A percentile compares a stretch with the other conserved stretches of the same genome.
Evolutionary conservation across 2,888 invertebrate genomes (phyloP).

Genomic region (Phengaris arion): DNA sequence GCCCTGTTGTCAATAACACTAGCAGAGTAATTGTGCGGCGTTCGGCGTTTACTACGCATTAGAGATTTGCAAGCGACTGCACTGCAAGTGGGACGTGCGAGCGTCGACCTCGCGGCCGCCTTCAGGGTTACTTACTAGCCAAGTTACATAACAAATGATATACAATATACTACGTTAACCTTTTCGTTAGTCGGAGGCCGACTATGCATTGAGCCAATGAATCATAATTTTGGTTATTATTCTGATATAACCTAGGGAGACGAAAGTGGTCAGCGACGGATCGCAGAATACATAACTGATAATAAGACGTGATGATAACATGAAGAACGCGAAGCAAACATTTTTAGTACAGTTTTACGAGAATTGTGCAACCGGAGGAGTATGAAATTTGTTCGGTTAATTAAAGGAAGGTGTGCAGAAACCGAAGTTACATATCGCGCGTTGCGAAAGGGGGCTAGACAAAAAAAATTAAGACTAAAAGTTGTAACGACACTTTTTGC

Average conservation of each 20-base stretch:
- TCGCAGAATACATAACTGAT: neutral
- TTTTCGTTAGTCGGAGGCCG: neutral
- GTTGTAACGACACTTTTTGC: no score
- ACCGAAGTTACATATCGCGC: no score
- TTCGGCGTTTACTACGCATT: conserved; percentile 46
- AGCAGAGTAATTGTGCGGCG: conserved; percentile 31
- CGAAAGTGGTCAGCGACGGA: neutral
- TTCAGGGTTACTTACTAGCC: conserved; percentile 73
- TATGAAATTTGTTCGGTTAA: no score
- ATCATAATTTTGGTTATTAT: neutral
- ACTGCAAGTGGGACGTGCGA: conserved; percentile 71
- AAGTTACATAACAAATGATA: conserved; percentile 40
- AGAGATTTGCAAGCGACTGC: conserved; percentile 67
- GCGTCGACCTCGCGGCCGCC: conserved; percentile 72
- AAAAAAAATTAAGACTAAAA: no score
- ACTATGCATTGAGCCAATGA: neutral
- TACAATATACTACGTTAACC: conserved; percentile 1
- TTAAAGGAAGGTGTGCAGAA: no score
- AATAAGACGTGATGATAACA: no score
- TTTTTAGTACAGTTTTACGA: no score
- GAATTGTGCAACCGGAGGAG: no score
- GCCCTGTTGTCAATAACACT: conserved; percentile 8
- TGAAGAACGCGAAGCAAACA: no score
- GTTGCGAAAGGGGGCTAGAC: no score
- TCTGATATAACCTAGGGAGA: neutral